phyloP scores from a whole-genome alignment of 2,888 invertebrate genomes.

The Molanna angustata region DNA sequence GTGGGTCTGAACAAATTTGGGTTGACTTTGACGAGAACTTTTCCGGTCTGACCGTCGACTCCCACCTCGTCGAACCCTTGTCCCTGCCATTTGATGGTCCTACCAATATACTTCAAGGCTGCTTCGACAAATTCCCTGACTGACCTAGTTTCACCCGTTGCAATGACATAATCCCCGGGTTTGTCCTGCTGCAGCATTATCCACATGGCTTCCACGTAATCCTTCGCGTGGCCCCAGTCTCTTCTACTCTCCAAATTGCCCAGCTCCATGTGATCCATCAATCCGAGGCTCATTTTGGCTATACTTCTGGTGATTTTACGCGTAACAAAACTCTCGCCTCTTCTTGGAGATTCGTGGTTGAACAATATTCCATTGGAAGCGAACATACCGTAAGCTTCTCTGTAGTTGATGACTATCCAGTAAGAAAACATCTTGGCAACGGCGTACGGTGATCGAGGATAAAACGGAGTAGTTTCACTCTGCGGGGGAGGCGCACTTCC shows the following conservation, averaged over 20 bases:
- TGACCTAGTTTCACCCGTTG: constrained; percentile 92
- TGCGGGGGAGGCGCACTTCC: constrained; percentile 92
- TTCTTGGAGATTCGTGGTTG: constrained; percentile 93
- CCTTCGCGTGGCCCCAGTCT: constrained; percentile 98
- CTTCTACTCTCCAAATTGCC: constrained; percentile 96
- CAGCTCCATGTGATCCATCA: constrained; percentile 81
- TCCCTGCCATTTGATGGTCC: constrained; percentile 85
- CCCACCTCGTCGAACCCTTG: constrained; percentile 74
- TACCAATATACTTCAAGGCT: constrained; percentile 80
- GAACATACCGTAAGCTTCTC: constrained; percentile 93
- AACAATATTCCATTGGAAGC: constrained; percentile 95
- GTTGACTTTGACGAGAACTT: constrained; percentile 83
- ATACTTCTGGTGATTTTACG: constrained; percentile 96
- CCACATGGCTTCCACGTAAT: constrained; percentile 99
- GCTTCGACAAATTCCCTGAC: constrained; percentile 95
- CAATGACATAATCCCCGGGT: constrained; percentile 96
- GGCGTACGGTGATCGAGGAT: constrained; percentile 94
- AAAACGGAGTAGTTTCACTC: constrained; percentile 92
- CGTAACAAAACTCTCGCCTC: constrained; percentile 98
- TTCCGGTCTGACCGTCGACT: constrained; percentile 64
- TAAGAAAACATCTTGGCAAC: constrained; percentile 94
- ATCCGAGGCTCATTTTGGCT: constrained; percentile 90
- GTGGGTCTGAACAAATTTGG: constrained; percentile 95
- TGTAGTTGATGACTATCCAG: constrained; percentile 94
- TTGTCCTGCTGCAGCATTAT: constrained; percentile 90